Evolutionary conservation across 2,888 invertebrate species (phyloP).

Genomic region (Stegophylla sp.): DNA sequence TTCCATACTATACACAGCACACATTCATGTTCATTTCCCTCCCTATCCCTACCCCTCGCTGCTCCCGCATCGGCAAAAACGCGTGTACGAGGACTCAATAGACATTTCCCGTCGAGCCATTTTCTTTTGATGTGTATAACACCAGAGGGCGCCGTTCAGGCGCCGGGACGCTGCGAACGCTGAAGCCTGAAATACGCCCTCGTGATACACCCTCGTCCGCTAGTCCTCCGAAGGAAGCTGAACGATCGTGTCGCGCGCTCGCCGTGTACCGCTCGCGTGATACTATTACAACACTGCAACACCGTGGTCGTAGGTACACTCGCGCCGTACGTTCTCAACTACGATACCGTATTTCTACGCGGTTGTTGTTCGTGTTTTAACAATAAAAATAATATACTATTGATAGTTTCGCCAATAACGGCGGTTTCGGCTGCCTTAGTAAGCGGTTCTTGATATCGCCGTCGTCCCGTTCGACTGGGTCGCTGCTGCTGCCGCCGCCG

Average conservation of each 20-base stretch:
- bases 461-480: neutral
- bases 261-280: constrained; percentile 5
- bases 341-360: too few species aligned
- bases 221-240: constrained; percentile 48
- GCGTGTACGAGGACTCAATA: constrained; percentile 36
- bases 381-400: too few species aligned
- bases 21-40: neutral
- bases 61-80: constrained; percentile 27
- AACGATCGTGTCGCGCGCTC: constrained; percentile 45
- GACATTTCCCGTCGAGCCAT: constrained; percentile 21
- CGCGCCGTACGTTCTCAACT: neutral
- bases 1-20: neutral
- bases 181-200: constrained; percentile 47
- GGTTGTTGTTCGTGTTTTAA: neutral
- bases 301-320: neutral
- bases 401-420: neutral
- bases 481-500: neutral
- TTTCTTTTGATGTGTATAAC: constrained; percentile 33
- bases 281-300: neutral
- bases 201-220: constrained; percentile 41
- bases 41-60: too few species aligned
- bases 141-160: constrained; percentile 55
- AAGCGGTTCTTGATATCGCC: too few species aligned
- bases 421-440: neutral
- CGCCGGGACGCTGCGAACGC: constrained; percentile 55